Percentiles rank a stretch among this genome's conserved stretches.
Conservation (phyloP, 1,140 invertebrate genomes). For the Tachypleus tridentatus region DNA sequence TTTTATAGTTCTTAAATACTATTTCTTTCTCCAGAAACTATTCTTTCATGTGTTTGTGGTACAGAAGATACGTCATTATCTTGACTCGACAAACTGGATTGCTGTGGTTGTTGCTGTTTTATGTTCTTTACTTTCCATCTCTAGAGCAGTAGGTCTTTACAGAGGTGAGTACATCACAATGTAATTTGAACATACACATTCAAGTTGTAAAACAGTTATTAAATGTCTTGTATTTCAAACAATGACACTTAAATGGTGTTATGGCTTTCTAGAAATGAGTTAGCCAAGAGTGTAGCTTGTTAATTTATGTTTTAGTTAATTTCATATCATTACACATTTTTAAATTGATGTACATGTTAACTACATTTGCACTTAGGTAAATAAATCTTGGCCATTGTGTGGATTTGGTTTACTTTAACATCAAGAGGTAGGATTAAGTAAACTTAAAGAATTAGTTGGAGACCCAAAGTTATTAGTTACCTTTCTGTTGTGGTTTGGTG, state of each 20-base stretch:
- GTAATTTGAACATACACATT: constrained; percentile 1
- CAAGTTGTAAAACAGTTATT: no score
- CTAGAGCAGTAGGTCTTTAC: constrained; percentile 37
- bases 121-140: constrained; percentile 43
- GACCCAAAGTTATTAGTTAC: no score
- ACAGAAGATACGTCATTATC: constrained; percentile 49
- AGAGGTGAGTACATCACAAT: constrained; percentile 31
- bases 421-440: no score
- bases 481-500: no score
- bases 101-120: constrained; percentile 49
- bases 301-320: not conserved
- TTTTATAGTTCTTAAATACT: not conserved
- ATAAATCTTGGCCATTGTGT: no score
- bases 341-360: no score
- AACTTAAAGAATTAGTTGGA: no score
- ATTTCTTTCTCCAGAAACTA: constrained; percentile 35
- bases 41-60: constrained; percentile 50
- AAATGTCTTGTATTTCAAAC: no score
- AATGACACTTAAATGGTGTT: no score
- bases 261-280: not conserved
- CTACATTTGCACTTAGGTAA: no score
- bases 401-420: no score
- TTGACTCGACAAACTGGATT: constrained; percentile 55
- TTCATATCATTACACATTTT: no score
- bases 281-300: not conserved